Conservation (phyloP, 2,113 vertebrate species). For the Coptodon bakossiorum region DNA sequence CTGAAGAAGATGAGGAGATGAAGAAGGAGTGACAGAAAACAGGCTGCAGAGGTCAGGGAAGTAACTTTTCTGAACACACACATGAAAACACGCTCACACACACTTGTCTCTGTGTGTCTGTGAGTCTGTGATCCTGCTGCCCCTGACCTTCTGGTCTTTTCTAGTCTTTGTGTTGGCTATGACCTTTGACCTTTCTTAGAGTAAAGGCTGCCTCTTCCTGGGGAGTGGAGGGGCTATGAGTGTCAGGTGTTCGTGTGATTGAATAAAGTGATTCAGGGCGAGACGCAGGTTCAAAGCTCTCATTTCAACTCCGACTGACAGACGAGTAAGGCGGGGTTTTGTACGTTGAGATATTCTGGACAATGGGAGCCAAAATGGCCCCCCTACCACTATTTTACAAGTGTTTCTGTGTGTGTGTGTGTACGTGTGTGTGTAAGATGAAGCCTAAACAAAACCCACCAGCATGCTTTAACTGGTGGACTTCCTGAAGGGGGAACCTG, state of each 20-base stretch:
- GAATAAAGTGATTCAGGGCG: not conserved
- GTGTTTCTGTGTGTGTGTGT: not conserved
- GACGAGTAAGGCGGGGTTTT: not conserved
- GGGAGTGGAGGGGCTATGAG: not conserved
- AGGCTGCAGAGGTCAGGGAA: not conserved
- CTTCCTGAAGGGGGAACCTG: not conserved
- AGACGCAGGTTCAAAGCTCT: not conserved
- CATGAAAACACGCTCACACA: not conserved
- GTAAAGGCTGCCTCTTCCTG: not conserved
- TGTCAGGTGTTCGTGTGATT: constrained; percentile 1
- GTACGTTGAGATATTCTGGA: not conserved
- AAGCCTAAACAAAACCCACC: constrained; percentile 6
- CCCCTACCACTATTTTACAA: not conserved
- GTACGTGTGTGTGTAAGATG: not conserved
- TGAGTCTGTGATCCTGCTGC: not conserved
- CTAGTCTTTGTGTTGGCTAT: not conserved
- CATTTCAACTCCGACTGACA: not conserved
- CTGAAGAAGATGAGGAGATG: not conserved
- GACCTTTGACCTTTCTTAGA: constrained; percentile 37
- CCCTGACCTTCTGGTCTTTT: not conserved
- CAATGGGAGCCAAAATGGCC: not conserved
- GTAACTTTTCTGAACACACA: not conserved
- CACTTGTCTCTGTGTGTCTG: not conserved
- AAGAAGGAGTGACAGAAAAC: not conserved
- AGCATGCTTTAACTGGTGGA: not conserved